These are phyloP conservation scores for Nyctalus aviator DNA, from an alignment of 2,797 vertebrate species.

Conservation along the genomic window DNA sequence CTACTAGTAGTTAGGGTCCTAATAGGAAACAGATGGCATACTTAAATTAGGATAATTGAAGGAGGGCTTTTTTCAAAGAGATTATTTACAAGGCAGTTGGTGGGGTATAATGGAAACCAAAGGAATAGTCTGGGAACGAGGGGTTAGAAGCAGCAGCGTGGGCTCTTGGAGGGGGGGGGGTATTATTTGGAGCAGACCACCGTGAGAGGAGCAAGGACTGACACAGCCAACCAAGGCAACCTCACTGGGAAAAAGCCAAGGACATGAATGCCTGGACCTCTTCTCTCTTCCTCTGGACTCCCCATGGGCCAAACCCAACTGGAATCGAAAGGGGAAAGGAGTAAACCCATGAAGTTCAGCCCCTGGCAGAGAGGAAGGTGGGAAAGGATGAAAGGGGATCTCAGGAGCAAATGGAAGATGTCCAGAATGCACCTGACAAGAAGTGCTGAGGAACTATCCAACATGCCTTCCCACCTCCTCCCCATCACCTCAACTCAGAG, in stretches of 20 bases:
- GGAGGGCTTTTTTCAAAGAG: constrained; percentile 49
- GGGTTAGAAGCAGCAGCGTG: neutral
- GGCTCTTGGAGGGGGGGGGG: neutral
- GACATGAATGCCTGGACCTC: neutral
- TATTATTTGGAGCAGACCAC: neutral
- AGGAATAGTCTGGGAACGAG: neutral
- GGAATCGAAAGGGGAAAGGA: neutral
- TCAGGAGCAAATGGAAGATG: neutral
- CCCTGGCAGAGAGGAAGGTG: neutral
- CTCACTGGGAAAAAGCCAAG: neutral
- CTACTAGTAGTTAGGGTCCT: constrained; percentile 15
- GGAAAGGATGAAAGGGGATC: neutral
- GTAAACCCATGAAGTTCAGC: neutral
- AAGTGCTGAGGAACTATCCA: neutral
- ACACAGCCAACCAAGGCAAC: neutral
- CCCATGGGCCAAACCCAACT: neutral
- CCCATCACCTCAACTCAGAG: neutral
- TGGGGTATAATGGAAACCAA: constrained; percentile 5
- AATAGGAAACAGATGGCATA: constrained; percentile 63
- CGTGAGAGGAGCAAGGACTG: neutral
- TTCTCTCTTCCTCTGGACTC: constrained; percentile 15
- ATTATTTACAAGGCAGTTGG: neutral
- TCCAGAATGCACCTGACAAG: neutral
- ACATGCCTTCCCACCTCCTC: neutral
- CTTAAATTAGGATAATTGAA: constrained; percentile 69